A percentile compares a stretch with the other conserved stretches of the same genome.
phyloP scores from a whole-genome alignment of 1,140 invertebrate genomes.

The Ctenoplectra terminalis region DNA sequence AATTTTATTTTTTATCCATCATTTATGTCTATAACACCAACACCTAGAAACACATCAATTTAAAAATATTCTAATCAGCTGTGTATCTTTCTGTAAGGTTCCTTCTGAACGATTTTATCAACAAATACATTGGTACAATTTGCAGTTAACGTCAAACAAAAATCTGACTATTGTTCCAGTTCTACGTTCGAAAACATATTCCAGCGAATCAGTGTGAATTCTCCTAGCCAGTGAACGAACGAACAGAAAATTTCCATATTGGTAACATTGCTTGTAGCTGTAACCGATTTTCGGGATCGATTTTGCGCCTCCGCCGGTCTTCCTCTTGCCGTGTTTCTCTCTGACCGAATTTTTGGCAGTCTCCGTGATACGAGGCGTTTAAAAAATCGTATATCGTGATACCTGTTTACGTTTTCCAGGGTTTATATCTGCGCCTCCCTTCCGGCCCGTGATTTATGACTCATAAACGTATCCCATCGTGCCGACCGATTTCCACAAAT shows the following conservation, averaged over 20 bases:
- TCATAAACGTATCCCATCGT: slow-evolving; percentile 52
- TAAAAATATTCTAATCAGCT: no score
- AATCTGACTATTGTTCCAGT: no score
- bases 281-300: not conserved
- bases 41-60: no score
- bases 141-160: no score
- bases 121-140: no score
- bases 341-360: not conserved
- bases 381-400: slow-evolving; percentile 39
- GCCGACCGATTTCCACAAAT: slow-evolving; percentile 50
- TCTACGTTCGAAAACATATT: not conserved
- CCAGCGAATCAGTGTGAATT: not conserved
- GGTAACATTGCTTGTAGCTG: no score
- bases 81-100: no score
- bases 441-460: slow-evolving; percentile 31
- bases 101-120: no score
- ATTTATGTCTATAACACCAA: no score
- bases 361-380: slow-evolving; percentile 12
- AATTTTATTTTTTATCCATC: no score
- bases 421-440: slow-evolving; percentile 27
- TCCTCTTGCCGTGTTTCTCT: not conserved
- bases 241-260: no score
- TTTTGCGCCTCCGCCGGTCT: not conserved
- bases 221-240: no score
- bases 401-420: slow-evolving; percentile 42